Percentiles rank a stretch among this genome's conserved stretches.
These are phyloP conservation scores for Teinopalpus imperialis DNA, from an alignment of 2,888 invertebrate species.

Conservation along the genomic window DNA sequence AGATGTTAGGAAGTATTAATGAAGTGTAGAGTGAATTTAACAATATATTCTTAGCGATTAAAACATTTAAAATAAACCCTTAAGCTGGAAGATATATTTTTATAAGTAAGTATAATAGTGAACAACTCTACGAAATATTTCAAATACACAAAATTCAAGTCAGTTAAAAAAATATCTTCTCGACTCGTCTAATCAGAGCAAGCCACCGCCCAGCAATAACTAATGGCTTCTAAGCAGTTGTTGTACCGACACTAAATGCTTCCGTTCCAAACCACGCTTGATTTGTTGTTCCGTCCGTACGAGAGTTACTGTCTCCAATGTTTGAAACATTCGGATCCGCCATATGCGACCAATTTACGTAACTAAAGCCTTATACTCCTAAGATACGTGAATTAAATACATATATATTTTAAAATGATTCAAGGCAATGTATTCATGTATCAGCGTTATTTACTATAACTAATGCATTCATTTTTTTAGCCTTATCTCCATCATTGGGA, in stretches of 20 bases:
- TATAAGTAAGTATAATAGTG: too few species aligned
- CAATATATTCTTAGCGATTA: too few species aligned
- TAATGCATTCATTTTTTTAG: too few species aligned
- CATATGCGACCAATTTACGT: slow-evolving; percentile 56
- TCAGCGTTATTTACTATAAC: too few species aligned
- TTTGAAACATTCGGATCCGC: slow-evolving; percentile 59
- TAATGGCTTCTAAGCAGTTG: slow-evolving; percentile 64
- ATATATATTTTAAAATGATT: not conserved
- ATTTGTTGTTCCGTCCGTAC: slow-evolving; percentile 70
- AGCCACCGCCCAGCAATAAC: slow-evolving; percentile 50
- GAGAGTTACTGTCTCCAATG: slow-evolving; percentile 59
- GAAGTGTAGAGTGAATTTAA: too few species aligned
- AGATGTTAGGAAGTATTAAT: too few species aligned
- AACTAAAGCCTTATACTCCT: slow-evolving; percentile 26
- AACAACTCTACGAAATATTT: too few species aligned
- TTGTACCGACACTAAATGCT: slow-evolving; percentile 58
- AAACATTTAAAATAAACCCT: too few species aligned
- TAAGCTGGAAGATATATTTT: too few species aligned
- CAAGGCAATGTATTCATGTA: not conserved
- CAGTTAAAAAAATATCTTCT: slow-evolving; percentile 7
- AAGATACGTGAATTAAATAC: not conserved
- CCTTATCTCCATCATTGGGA: too few species aligned
- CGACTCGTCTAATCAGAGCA: slow-evolving; percentile 23
- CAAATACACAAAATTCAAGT: too few species aligned
- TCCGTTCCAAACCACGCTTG: slow-evolving; percentile 74